A percentile compares a stretch with the other conserved stretches of the same genome.
phyloP scores from a whole-genome alignment of 1,140 invertebrate genomes.

The Caenorhabditis tropicalis region DNA sequence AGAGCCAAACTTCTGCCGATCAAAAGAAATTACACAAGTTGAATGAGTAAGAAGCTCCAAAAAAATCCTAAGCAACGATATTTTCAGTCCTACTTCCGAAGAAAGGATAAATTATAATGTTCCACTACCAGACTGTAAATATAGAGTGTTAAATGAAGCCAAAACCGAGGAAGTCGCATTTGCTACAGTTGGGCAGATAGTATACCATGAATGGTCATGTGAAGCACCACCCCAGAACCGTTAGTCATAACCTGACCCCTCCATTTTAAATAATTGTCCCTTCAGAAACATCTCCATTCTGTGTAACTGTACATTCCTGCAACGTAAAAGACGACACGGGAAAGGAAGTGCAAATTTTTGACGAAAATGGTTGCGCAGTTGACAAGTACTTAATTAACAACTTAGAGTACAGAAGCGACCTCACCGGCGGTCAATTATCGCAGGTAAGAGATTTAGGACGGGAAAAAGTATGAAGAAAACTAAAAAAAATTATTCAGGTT shows the following conservation, averaged over 20 bases:
- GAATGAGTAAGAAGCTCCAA: background rate
- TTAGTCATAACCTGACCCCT: background rate
- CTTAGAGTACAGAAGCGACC: conserved; percentile 59
- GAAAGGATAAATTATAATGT: conserved; percentile 55
- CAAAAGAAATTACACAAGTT: background rate
- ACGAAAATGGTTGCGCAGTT: conserved; percentile 61
- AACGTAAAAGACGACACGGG: conserved; percentile 58
- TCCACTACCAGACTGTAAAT: conserved; percentile 56
- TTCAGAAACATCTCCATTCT: conserved; percentile 50
- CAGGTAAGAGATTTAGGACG: conserved; percentile 20
- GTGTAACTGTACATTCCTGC: conserved; percentile 60
- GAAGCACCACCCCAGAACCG: conserved; percentile 7
- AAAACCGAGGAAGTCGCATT: conserved; percentile 60
- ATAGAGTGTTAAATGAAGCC: conserved; percentile 43
- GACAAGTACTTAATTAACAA: conserved; percentile 61
- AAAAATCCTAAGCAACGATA: background rate
- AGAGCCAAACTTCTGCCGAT: background rate
- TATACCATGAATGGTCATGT: conserved; percentile 61
- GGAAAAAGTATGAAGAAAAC: too few relatives aligned
- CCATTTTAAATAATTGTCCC: background rate
- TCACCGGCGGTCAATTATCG: conserved; percentile 59
- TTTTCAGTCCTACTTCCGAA: background rate
- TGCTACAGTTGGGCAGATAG: conserved; percentile 60
- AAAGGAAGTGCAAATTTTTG: conserved; percentile 60
- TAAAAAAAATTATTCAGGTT: too few relatives aligned